Conservation (phyloP, 2,888 invertebrate species). For the Imbricaverruca yamaguchii region DNA sequence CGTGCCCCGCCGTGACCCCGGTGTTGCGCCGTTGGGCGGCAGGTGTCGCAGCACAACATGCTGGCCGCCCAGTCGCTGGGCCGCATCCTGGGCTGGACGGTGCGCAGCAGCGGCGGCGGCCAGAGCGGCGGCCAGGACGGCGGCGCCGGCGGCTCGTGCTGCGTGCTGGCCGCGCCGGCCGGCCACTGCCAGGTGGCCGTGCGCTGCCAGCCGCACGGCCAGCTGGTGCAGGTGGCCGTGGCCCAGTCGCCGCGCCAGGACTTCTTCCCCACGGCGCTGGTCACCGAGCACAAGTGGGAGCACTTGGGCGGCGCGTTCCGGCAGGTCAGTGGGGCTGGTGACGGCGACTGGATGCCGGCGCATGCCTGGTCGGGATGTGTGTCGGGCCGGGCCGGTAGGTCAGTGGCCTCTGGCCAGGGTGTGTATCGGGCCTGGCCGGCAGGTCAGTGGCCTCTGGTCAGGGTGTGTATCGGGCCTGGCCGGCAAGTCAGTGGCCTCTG, state of each 20-base stretch:
- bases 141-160: constrained; percentile 38
- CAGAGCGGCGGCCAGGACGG: constrained; percentile 58
- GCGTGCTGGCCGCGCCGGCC: constrained; percentile 79
- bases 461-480: too few relatives aligned
- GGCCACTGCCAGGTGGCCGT: constrained; percentile 54
- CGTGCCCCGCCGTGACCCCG: too few relatives aligned
- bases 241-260: constrained; percentile 32
- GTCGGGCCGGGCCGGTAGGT: too few relatives aligned
- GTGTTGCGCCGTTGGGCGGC: constrained; percentile 28
- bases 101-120: constrained; percentile 70
- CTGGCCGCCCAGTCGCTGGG: constrained; percentile 81
- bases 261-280: constrained; percentile 52
- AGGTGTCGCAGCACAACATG: constrained; percentile 93
- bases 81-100: constrained; percentile 93
- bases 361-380: too few relatives aligned
- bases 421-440: too few relatives aligned
- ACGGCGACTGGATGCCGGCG: too few relatives aligned
- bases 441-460: too few relatives aligned
- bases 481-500: too few relatives aligned
- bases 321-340: constrained; percentile 50
- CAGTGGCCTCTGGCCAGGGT: too few relatives aligned
- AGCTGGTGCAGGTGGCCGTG: constrained; percentile 29
- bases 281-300: constrained; percentile 87
- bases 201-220: constrained; percentile 25
- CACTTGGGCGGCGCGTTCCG: constrained; percentile 87